Conservation (phyloP, 2,888 invertebrate genomes). For the Theodoxus fluviatilis region DNA sequence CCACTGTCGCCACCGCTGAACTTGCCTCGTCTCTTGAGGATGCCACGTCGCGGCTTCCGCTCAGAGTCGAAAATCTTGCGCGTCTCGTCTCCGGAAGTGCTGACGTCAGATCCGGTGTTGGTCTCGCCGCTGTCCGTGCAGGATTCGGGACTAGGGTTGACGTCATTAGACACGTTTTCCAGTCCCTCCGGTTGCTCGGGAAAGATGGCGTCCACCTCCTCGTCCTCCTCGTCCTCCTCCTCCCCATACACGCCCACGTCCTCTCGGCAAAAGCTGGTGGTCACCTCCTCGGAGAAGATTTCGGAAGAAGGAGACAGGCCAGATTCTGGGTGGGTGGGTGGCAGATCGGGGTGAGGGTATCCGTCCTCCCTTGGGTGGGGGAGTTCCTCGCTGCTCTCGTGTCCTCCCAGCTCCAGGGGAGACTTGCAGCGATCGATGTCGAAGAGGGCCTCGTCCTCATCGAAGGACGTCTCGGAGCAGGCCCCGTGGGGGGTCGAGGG, state of each 20-base stretch:
- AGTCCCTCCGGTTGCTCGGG: background rate
- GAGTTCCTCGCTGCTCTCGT: background rate
- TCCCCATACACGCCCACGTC: background rate
- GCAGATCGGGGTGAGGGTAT: too few species aligned
- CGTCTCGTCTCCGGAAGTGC: conserved; percentile 8
- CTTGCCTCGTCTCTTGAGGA: conserved; percentile 54
- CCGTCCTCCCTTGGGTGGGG: background rate
- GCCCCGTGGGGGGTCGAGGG: background rate
- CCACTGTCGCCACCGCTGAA: conserved; percentile 55
- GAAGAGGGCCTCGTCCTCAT: conserved; percentile 26
- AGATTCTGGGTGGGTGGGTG: too few species aligned
- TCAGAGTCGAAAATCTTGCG: conserved; percentile 52
- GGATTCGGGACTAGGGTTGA: too few species aligned
- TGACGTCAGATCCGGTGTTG: too few species aligned
- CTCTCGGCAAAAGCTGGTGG: too few species aligned
- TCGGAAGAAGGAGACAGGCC: too few species aligned
- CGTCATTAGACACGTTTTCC: too few species aligned
- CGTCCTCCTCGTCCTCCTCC: background rate
- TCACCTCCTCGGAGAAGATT: too few species aligned
- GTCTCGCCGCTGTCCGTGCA: too few species aligned
- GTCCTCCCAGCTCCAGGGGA: background rate
- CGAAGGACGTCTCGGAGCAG: conserved; percentile 24
- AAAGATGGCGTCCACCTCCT: background rate
- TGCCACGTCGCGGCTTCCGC: conserved; percentile 54
- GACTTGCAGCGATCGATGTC: conserved; percentile 9